phyloP scores from a whole-genome alignment of 2,888 invertebrate genomes.

The Tridacna gigas region DNA sequence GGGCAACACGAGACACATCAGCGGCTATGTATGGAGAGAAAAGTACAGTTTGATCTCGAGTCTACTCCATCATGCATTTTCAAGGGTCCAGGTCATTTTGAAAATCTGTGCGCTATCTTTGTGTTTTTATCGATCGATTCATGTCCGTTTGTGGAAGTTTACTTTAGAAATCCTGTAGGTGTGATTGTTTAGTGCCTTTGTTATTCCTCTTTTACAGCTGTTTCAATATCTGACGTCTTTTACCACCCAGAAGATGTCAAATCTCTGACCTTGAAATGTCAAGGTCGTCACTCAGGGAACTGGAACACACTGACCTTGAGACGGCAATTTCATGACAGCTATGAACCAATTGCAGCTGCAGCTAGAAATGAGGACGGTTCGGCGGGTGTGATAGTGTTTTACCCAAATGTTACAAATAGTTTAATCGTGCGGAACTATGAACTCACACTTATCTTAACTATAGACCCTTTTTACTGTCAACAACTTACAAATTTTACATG shows the following conservation, averaged over 20 bases:
- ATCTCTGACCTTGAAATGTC: constrained; percentile 48
- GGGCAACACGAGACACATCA: no score
- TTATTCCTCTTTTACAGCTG: constrained; percentile 34
- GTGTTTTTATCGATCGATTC: no score
- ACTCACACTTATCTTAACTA: constrained; percentile 41
- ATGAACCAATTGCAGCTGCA: constrained; percentile 51
- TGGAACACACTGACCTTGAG: constrained; percentile 49
- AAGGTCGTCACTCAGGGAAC: constrained; percentile 47
- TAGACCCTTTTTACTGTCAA: constrained; percentile 54
- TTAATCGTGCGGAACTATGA: constrained; percentile 35
- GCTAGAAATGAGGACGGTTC: constrained; percentile 13
- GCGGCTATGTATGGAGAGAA: no score
- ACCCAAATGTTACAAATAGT: constrained; percentile 45
- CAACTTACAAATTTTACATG: constrained; percentile 64
- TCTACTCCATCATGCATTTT: no score
- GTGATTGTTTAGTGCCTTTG: background rate
- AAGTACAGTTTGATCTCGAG: no score
- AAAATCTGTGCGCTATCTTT: background rate
- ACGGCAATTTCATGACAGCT: constrained; percentile 57
- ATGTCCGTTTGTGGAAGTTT: no score
- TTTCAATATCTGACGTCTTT: constrained; percentile 41
- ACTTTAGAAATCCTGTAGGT: no score
- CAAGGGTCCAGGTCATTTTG: background rate
- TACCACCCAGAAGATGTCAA: constrained; percentile 49
- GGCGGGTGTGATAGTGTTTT: constrained; percentile 43